Evolutionary conservation across 2,797 vertebrate genomes (phyloP), one percentile per base, ranked within the genome.

Genomic region (Peromyscus eremicus): DNA sequence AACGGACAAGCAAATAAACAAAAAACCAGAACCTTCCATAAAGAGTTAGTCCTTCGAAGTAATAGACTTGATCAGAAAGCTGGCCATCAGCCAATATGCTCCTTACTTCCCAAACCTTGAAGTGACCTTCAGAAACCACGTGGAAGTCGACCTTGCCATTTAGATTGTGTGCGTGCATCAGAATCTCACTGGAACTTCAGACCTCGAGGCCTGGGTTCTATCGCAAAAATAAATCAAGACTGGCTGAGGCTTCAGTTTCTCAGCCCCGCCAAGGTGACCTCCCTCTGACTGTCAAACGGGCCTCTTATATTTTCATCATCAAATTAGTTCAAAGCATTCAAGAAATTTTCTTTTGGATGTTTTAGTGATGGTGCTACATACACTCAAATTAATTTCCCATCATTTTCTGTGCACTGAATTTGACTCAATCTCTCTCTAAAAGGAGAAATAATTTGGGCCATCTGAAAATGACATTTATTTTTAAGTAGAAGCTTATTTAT

Each of bases 401-500:
- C 70, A 87, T 97, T 94, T 86, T 86, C 87, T 91, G 2, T 75
- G n/a, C 73, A 37, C 79, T 82, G 92, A 88, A 52, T 82, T 73
- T 16, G 8, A 92, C 34, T 92, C 90, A n/a, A 55, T 94, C 75
- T 87, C 40, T 95, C 70, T 91, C 94, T 89, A 83, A 91, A 82
- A 89, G 95, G 79, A 76, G 40, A 97, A 96, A 87, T 95, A 43
- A 89, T 95, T 91, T 92, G 66, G 80, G 60, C 40, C 95, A 82
- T 79, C 77, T 86, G 75, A 89, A 66, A 87, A 89, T 89, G 92
- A 92, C 94, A 71, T 97, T 91, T 83, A 55, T 96, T 91, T 97
- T 97, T 89, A 95, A 91, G 86, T 89, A 94, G 91, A 95, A 97
- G n/a, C 83, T 86, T 83, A 71, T 92, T 95, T 95, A 96, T 96